phyloP scores from a whole-genome alignment of 1,140 invertebrate genomes.

The Hycleus cichorii region DNA sequence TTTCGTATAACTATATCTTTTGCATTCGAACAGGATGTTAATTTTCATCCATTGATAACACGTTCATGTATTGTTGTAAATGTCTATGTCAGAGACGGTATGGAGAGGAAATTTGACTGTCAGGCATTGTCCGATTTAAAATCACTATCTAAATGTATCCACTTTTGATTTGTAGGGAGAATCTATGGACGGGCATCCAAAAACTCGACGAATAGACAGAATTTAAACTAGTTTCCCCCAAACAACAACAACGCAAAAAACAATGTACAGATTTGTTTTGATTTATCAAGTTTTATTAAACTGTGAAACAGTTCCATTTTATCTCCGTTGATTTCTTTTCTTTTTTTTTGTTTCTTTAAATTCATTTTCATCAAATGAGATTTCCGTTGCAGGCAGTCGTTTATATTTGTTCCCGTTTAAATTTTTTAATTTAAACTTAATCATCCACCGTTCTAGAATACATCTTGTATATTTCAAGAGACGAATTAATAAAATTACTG shows the following conservation, averaged over 20 bases:
- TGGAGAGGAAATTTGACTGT: slow-evolving; percentile 20
- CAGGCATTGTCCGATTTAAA: slow-evolving; percentile 11
- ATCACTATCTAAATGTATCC: slow-evolving; percentile 5
- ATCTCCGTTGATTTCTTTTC: background rate
- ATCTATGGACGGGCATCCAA: background rate
- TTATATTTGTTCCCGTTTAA: no score
- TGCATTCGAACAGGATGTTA: no score
- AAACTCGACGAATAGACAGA: slow-evolving; percentile 1
- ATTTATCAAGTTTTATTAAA: background rate
- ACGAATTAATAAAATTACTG: no score
- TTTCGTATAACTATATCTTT: no score
- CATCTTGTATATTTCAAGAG: no score
- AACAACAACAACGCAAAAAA: background rate
- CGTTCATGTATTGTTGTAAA: slow-evolving; percentile 1
- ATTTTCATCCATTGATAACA: no score
- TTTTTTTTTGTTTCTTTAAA: no score
- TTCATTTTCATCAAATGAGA: no score
- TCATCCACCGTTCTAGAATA: no score
- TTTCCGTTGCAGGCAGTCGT: no score
- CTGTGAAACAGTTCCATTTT: background rate
- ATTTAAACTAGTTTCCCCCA: background rate
- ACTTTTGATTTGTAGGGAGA: no score
- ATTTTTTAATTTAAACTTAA: no score
- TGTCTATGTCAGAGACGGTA: slow-evolving; percentile 8
- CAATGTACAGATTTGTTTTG: slow-evolving; percentile 1